Conservation (phyloP, 1,140 invertebrate genomes). For the Anastatus disparis region DNA sequence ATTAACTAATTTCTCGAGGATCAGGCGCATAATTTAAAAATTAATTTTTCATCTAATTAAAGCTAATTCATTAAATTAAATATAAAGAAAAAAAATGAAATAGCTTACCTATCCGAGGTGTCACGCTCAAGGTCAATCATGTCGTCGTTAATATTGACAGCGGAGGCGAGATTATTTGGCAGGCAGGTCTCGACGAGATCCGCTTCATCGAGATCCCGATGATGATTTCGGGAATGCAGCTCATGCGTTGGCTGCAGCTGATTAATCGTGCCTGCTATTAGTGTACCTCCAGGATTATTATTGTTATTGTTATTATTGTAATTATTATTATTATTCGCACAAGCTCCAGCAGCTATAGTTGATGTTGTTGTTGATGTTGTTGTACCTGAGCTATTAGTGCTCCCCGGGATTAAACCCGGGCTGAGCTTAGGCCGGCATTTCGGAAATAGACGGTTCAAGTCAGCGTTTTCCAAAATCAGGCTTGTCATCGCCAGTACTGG, state of each 20-base stretch:
- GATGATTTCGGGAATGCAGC: conserved; percentile 48
- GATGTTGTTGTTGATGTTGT: neutral
- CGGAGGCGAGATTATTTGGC: neutral
- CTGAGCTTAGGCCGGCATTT: conserved; percentile 67
- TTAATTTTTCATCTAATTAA: too few relatives aligned
- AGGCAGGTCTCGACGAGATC: neutral
- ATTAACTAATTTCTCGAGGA: too few relatives aligned
- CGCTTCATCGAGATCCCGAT: conserved; percentile 5
- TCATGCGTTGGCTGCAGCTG: conserved; percentile 58
- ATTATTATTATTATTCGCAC: too few relatives aligned
- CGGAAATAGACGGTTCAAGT: conserved; percentile 66
- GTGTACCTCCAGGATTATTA: too few relatives aligned
- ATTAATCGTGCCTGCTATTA: conserved; percentile 40
- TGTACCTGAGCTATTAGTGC: conserved; percentile 35
- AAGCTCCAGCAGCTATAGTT: neutral
- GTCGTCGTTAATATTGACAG: conserved; percentile 53
- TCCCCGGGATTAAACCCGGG: conserved; percentile 57
- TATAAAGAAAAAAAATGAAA: too few relatives aligned
- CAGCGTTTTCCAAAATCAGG: conserved; percentile 67
- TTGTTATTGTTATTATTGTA: too few relatives aligned
- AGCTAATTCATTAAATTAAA: too few relatives aligned
- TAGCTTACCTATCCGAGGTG: conserved; percentile 62
- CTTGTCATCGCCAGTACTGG: conserved; percentile 66
- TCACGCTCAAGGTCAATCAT: conserved; percentile 67
- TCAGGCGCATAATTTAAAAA: too few relatives aligned